Conservation (phyloP, 2,113 vertebrate genomes). For the Hepsetus odoe region DNA sequence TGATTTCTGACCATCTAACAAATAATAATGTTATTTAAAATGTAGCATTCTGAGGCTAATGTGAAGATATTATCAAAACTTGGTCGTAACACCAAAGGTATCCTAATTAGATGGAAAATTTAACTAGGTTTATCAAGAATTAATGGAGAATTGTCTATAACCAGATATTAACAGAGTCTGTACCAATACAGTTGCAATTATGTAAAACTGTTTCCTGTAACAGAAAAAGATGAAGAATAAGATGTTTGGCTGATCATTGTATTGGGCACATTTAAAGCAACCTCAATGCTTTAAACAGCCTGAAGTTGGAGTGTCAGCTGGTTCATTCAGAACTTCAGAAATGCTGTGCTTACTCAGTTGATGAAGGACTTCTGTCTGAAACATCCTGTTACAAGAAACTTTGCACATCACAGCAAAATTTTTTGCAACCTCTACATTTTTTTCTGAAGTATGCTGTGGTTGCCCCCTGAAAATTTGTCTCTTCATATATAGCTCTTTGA, state of each 20-base stretch:
- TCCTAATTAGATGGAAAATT: neutral
- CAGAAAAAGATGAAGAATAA: neutral
- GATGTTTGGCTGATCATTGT: neutral
- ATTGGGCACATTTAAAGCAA: neutral
- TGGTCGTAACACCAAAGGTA: neutral
- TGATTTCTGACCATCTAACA: too few species aligned
- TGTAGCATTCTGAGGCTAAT: too few species aligned
- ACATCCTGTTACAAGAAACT: neutral
- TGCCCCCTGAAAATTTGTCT: neutral
- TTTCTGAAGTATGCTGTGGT: neutral
- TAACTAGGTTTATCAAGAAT: neutral
- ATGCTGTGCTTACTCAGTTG: neutral
- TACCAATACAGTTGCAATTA: too few species aligned
- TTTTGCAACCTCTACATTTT: neutral
- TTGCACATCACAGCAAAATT: neutral
- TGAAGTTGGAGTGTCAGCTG: neutral
- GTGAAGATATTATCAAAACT: neutral
- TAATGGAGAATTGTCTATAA: neutral
- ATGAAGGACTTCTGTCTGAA: neutral
- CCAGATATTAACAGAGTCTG: neutral
- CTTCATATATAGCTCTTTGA: neutral
- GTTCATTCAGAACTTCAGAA: neutral
- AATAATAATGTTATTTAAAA: too few species aligned
- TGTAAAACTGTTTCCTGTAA: neutral
- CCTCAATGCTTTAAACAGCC: neutral